Evolutionary conservation across 2,888 invertebrate genomes (phyloP), one percentile per base, ranked within the genome.

Genomic region (Agrotis ipsilon): DNA sequence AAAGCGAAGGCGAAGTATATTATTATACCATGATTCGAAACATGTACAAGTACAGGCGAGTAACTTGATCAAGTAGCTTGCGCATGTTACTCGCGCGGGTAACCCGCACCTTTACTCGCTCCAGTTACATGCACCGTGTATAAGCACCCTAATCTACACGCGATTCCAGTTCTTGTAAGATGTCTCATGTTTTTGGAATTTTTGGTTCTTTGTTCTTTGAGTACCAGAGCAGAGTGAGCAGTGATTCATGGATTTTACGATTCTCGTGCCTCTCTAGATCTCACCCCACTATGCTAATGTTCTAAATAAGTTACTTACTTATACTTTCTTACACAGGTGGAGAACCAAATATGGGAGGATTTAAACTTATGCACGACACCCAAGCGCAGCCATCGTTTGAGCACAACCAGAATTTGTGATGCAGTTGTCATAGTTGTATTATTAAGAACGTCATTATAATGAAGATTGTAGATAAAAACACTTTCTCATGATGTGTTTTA

Each of bases 381-480:
- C 93, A 94, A 84, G 87, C 91, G 18, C 90, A 89, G 78, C 87
- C 89, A 11, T 91, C 87, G 21, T 94, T 94, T 77, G 93, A 93
- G 67, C 93, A 94, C 63, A 90, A 88, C 16, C 90, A 94, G 75
- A 94, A 94, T 86, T 70, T 91, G 45, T 75, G 59, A 79, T 63
- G n/a, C 46, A n/a, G n/a, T n/a, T n/a, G n/a, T 43, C 58, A 48
- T n/a, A 57, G n/a, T 2, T 32, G n/a, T 52, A 13, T 24, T 19
- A 14, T n/a, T 4, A 60, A 55, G 3, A 24, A 52, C 11, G 19
- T 39, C 27, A 39, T 13, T 48, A 16, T 32, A 65, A 46, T 16
- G 32, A 43, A 54, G n/a, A 21, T 43, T 48, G 51, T 45, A n/a
- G 13, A 74, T 59, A 74, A 58, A 61, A 79, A 49, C 7, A 27